Evolutionary conservation across 2,888 invertebrate species (phyloP).

Genomic region (Alcis repandata): DNA sequence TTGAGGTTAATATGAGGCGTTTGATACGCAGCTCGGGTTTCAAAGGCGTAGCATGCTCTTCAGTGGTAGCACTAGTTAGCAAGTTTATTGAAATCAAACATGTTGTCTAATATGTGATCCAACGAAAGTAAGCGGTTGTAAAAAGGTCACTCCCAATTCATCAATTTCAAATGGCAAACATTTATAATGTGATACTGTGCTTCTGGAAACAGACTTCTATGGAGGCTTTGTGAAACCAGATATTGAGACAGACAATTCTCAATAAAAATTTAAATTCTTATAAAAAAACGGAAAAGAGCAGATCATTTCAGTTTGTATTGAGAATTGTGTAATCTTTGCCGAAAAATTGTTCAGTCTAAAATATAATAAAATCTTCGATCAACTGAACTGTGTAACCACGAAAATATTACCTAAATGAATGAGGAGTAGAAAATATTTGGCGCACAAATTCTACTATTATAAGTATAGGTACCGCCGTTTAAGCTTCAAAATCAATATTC

Average conservation of each 20-base stretch:
- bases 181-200: not conserved
- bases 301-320: not conserved
- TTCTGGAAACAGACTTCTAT: slow-evolving; percentile 8
- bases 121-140: no score
- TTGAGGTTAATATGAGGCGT: not conserved
- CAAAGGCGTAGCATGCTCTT: not conserved
- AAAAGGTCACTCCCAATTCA: not conserved
- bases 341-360: not conserved
- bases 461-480: not conserved
- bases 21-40: slow-evolving; percentile 13
- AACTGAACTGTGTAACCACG: not conserved
- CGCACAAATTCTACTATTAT: not conserved
- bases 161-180: not conserved
- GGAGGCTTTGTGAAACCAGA: slow-evolving; percentile 18
- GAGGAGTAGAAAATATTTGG: not conserved
- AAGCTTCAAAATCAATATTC: slow-evolving; percentile 55
- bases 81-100: no score
- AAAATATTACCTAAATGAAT: not conserved
- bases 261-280: not conserved
- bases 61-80: no score
- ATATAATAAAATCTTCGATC: not conserved
- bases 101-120: no score
- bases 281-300: no score
- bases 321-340: not conserved
- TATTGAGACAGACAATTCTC: not conserved